These are phyloP conservation scores for Hecatera dysodea DNA, from an alignment of 2,888 invertebrate species.

Conservation along the genomic window DNA sequence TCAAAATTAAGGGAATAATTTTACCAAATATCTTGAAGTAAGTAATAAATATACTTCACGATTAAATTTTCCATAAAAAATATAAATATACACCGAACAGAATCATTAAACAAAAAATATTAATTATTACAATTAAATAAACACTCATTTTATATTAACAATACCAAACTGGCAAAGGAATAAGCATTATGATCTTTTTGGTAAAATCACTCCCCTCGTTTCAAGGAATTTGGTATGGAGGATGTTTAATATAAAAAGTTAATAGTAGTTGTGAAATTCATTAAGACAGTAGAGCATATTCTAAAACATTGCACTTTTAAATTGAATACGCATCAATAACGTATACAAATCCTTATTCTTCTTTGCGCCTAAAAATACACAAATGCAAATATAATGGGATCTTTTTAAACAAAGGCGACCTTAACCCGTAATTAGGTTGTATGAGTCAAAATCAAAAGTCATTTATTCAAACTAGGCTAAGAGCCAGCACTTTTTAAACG, in stretches of 20 bases:
- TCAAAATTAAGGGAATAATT: conserved; percentile 9
- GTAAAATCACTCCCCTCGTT: conserved; percentile 17
- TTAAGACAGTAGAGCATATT: too few species aligned
- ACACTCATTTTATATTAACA: neutral
- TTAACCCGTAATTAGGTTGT: neutral
- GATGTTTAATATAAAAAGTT: neutral
- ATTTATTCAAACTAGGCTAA: too few species aligned
- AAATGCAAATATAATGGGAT: too few species aligned
- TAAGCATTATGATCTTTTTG: conserved; percentile 15
- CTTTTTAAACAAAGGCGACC: too few species aligned
- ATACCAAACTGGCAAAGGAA: neutral
- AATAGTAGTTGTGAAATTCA: neutral
- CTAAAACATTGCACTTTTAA: neutral
- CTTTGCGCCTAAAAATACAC: too few species aligned
- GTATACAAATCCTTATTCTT: neutral
- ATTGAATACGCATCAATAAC: neutral
- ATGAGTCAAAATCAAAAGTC: too few species aligned
- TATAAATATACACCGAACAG: too few species aligned
- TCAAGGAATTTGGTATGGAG: conserved; percentile 1
- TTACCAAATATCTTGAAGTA: conserved; percentile 2
- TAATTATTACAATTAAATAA: too few species aligned
- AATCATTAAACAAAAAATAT: too few species aligned
- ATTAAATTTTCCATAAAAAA: too few species aligned
- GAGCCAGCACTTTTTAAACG: too few species aligned
- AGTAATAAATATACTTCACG: too few species aligned